These are phyloP conservation scores for Malacosoma neustria DNA, from an alignment of 2,888 invertebrate genomes.

Conservation along the genomic window DNA sequence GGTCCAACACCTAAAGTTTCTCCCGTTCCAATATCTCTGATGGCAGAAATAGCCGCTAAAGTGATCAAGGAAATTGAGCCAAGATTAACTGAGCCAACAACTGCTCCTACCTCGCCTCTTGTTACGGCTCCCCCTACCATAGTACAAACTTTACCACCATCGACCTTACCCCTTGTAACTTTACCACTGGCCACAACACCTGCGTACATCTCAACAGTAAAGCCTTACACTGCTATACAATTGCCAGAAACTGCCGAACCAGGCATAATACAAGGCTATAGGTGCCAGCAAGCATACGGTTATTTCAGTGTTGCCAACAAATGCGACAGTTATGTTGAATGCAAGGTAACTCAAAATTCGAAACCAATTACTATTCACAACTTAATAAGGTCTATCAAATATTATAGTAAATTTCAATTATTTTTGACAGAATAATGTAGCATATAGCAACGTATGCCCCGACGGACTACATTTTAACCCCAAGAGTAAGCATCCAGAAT, in stretches of 20 bases:
- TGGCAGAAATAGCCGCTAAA: not conserved
- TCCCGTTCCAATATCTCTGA: not conserved
- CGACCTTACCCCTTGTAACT: not conserved
- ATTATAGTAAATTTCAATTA: slow-evolving; percentile 1
- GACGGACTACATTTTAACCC: slow-evolving; percentile 84
- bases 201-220: not conserved
- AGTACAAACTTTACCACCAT: not conserved
- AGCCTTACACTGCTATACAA: not conserved
- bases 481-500: slow-evolving; percentile 70
- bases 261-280: slow-evolving; percentile 8
- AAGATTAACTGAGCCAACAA: not conserved
- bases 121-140: slow-evolving; percentile 1
- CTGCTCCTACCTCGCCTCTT: slow-evolving; percentile 2
- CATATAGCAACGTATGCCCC: slow-evolving; percentile 79
- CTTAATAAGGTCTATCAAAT: too few relatives aligned
- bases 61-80: not conserved
- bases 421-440: slow-evolving; percentile 64
- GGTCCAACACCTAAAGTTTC: not conserved
- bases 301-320: slow-evolving; percentile 66
- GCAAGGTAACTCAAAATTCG: slow-evolving; percentile 56
- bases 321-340: slow-evolving; percentile 81
- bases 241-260: not conserved
- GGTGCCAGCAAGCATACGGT: slow-evolving; percentile 19
- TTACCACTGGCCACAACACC: not conserved
- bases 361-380: too few relatives aligned